A percentile compares a stretch with the other conserved stretches of the same genome.
These are phyloP conservation scores for Lophius americanus DNA, from an alignment of 2,797 vertebrate genomes.

Conservation along the genomic window DNA sequence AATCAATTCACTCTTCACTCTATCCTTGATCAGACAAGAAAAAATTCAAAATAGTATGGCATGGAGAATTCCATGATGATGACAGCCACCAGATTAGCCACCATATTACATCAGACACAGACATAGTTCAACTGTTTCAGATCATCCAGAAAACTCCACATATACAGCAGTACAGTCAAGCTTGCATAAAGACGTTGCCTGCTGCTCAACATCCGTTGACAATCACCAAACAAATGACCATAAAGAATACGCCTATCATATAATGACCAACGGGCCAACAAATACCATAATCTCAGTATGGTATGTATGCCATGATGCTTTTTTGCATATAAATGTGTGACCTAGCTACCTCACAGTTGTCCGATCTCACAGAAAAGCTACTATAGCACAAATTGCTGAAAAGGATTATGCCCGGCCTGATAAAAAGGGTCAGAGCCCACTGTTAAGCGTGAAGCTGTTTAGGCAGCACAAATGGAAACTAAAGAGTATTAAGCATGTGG, in stretches of 20 bases:
- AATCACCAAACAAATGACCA: constrained; percentile 22
- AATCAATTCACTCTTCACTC: no score
- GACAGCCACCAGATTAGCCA: constrained; percentile 9
- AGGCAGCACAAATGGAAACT: no score
- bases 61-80: constrained; percentile 1
- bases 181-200: constrained; percentile 6
- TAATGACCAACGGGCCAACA: background rate
- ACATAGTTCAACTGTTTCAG: constrained; percentile 1
- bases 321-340: no score
- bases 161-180: constrained; percentile 7
- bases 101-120: constrained; percentile 14
- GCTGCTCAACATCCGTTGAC: constrained; percentile 21
- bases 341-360: no score
- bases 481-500: no score
- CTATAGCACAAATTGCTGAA: no score
- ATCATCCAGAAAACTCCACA: constrained; percentile 29
- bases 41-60: background rate
- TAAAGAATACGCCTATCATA: constrained; percentile 19
- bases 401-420: no score
- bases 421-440: no score
- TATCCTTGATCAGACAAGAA: background rate
- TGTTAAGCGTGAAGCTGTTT: no score
- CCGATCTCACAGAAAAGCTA: no score
- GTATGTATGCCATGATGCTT: no score
- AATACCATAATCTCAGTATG: no score